Evolutionary conservation across 1,140 invertebrate genomes (phyloP), one percentile per base, ranked within the genome.

Genomic region (Drosophila murphyi): DNA sequence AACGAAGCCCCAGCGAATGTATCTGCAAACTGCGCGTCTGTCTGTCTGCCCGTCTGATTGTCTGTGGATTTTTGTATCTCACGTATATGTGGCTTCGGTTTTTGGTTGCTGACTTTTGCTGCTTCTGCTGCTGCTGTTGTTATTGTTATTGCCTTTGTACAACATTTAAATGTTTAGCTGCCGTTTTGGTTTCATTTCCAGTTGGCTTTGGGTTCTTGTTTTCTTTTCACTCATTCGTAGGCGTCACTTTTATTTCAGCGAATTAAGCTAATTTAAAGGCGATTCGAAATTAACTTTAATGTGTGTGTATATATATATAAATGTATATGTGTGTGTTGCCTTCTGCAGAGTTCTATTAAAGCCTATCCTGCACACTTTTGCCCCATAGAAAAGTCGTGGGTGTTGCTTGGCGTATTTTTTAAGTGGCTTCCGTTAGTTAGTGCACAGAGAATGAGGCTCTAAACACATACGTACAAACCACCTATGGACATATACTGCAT

Each of bases 201-300:
- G 64, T 67, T 68, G 37, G 47, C 35, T 56, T 43, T 57, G 37
- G 35, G 29, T 61, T n/a, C 20, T 62, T 51, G 29, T 64, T 56
- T 72, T 68, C 54, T 62, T 55, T 70, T 50, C 55, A 69, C 41
- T 47, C 64, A 50, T 76, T 80, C 83, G 85, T 89, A 85, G 85
- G 85, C 85, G 85, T 89, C 86, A 88, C 80, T 88, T 89, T 85
- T 85, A 88, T 88, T 85, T 81, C 78, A 85, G 89, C 89, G 89
- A 91, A 91, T 91, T 90, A 91, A 91, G 85, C 80, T 91, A 91
- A 91, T 91, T 91, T 91, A 91, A 91, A 91, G 90, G 72, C 89
- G 85, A 91, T 91, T 91, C 78, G 68, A 87, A 91, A 91, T 91
- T 91, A 91, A 91, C 82, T 91, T 89, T 79, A 89, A 89, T 91